Base-by-base conservation (phyloP, 2,113 vertebrate species). In the Passer domesticus region DNA sequence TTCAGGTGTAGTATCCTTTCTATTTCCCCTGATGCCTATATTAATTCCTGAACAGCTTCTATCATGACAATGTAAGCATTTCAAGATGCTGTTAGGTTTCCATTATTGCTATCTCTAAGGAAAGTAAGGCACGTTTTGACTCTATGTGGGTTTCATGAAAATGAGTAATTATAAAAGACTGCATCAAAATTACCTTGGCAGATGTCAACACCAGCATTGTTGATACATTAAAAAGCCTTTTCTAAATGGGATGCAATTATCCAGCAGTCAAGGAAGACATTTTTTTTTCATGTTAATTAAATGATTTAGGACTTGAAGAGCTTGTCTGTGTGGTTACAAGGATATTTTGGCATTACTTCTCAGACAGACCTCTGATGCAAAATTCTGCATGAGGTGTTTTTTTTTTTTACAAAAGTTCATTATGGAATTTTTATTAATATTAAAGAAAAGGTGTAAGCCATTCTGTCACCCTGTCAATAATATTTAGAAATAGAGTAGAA, bases 11-110 rank as follows among this genome's bases (percentile, higher is more conserved):
- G 73, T 52, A 81, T 81, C 73, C 88, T 83, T 69, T 90, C 79
- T 67, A 44, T 88, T 92, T 92, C 86, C 92, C 91, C 70, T 83
- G 91, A 78, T 74, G 47, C 76, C 60, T 78, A 23, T 87, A 95
- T 92, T 94, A 94, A 93, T 93, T 92, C 64, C 89, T 83, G 73
- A 95, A 86, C 59, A 94, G 75, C 60, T 83, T 93, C 56, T 78
- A 72, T 83, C 35, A 52, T 56, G 80, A 83, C 72, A 89, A 23
- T n/a, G 15, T 68, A 83, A 95, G 89, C 86, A 75, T 90, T 96
- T 95, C 39, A 90, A 83, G 89, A 87, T 70, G 90, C 77, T 67
- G 56, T 90, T 94, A 89, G 19, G 33, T 89, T 95, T 92, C 86
- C 85, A 73, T 94, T 95, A 88, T 58, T 83, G 37, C 72, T 3